A percentile compares a stretch with the other conserved stretches of the same genome.
phyloP scores from a whole-genome alignment of 2,113 vertebrate species.

The Tautogolabrus adspersus region DNA sequence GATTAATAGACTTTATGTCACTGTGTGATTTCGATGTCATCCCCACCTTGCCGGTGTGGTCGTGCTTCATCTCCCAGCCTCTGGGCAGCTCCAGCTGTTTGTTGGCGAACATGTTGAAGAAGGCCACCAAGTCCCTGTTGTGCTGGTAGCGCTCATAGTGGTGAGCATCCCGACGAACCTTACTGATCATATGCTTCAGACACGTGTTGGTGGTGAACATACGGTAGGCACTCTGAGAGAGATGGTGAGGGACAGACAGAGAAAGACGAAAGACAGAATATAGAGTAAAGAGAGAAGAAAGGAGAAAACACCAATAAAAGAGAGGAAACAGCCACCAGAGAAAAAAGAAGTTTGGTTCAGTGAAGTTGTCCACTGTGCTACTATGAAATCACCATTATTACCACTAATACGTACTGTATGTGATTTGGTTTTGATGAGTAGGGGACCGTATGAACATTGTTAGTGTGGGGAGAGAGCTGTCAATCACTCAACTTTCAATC shows the following conservation, averaged over 20 bases:
- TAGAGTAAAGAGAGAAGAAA: neutral
- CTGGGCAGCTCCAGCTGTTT: constrained; percentile 94
- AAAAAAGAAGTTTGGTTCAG: neutral
- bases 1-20: too few relatives aligned
- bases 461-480: too few relatives aligned
- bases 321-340: constrained; percentile 6
- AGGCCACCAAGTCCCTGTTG: constrained; percentile 93
- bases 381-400: neutral
- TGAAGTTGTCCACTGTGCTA: neutral
- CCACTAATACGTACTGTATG: neutral
- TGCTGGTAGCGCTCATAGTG: constrained; percentile 98
- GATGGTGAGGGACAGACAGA: neutral
- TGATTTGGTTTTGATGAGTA: neutral
- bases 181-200: constrained; percentile 99
- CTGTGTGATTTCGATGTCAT: too few relatives aligned
- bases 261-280: neutral
- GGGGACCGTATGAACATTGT: neutral
- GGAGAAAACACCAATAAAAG: neutral
- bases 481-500: too few relatives aligned
- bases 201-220: constrained; percentile 98
- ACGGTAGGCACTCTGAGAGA: constrained; percentile 93
- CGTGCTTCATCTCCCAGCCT: constrained; percentile 98
- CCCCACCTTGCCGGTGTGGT: constrained; percentile 94
- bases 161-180: constrained; percentile 94
- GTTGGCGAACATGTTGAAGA: constrained; percentile 96